Evolutionary conservation across 2,797 vertebrate species (phyloP).

Genomic region (Octomys mimax): DNA sequence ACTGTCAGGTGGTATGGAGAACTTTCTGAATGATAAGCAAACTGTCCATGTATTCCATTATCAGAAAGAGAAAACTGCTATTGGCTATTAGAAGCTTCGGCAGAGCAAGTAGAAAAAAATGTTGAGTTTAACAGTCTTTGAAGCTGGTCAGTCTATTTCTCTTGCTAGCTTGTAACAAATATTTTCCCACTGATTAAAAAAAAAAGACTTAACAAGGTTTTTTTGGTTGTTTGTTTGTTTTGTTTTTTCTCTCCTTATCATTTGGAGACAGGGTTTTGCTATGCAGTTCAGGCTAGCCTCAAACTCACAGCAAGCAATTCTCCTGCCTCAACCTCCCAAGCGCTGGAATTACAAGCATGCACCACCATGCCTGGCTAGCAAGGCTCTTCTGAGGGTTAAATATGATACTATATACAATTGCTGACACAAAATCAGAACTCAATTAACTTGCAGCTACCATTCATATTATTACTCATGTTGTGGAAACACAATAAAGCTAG

Average conservation of each 20-base stretch:
- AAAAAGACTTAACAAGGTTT: background rate
- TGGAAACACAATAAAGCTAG: background rate
- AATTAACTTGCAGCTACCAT: background rate
- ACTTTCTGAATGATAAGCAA: constrained; percentile 23
- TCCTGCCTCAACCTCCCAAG: too few species aligned
- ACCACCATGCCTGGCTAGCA: too few species aligned
- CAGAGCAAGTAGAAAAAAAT: background rate
- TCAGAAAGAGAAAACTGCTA: constrained; percentile 1
- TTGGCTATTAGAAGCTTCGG: background rate
- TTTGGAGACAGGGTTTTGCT: too few species aligned
- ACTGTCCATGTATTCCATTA: background rate
- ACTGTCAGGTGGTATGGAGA: too few species aligned
- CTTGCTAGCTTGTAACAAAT: background rate
- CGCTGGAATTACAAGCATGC: too few species aligned
- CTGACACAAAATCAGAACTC: background rate
- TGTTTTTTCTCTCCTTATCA: too few species aligned
- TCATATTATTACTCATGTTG: background rate
- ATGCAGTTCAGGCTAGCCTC: too few species aligned
- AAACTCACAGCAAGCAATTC: too few species aligned
- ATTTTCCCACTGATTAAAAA: background rate
- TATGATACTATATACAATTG: background rate
- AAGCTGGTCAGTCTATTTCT: background rate
- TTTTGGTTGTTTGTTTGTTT: too few species aligned
- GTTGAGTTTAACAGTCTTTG: background rate
- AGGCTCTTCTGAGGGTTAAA: background rate